phyloP scores from a whole-genome alignment of 2,888 invertebrate genomes.

The Crocallis elinguaria region DNA sequence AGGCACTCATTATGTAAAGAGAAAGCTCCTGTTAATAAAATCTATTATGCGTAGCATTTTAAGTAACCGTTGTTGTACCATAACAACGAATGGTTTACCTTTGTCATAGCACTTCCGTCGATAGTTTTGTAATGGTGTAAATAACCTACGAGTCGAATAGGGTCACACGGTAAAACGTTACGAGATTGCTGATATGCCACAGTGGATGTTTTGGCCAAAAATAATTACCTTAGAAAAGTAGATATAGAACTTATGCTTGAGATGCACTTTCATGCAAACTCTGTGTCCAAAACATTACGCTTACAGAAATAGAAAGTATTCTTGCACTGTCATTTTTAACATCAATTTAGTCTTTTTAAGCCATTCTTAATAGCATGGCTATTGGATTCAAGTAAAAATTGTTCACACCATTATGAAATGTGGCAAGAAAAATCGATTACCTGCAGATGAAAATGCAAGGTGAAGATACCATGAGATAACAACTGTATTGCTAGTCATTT shows the following conservation, averaged over 20 bases:
- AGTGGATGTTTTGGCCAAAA: background rate
- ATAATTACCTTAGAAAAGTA: background rate
- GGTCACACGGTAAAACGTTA: constrained; percentile 5
- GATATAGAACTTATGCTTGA: no score
- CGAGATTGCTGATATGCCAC: background rate
- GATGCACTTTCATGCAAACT: no score
- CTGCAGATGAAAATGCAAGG: no score
- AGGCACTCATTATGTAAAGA: constrained; percentile 70
- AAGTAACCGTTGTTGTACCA: constrained; percentile 28
- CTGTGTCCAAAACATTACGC: background rate
- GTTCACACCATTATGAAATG: no score
- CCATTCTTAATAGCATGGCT: no score
- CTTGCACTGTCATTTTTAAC: no score
- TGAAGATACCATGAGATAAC: no score
- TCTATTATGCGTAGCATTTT: constrained; percentile 46
- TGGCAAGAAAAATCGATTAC: no score
- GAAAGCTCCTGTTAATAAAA: constrained; percentile 67
- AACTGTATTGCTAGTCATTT: no score
- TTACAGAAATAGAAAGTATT: no score
- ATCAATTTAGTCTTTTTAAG: no score
- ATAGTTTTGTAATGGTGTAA: constrained; percentile 25
- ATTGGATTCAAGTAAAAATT: no score
- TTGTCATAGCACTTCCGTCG: constrained; percentile 24
- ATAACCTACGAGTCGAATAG: background rate
- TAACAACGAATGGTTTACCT: constrained; percentile 11